These are phyloP conservation scores for Babyrousa celebensis DNA, from an alignment of 2,797 vertebrate species.

Conservation along the genomic window DNA sequence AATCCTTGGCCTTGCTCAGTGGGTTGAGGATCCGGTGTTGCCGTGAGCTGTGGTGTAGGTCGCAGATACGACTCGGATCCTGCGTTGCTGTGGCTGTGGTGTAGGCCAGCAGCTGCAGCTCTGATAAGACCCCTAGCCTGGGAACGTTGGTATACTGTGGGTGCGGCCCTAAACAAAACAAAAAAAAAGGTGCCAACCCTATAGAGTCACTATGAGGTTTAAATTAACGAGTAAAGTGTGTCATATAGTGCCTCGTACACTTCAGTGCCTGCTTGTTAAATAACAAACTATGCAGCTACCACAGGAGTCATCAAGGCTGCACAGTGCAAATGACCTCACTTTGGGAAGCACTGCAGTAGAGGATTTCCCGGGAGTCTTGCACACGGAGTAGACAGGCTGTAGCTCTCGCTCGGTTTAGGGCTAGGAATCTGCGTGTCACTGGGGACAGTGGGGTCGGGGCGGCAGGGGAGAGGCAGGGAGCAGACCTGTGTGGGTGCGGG, in stretches of 20 bases:
- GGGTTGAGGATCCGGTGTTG: too few species aligned
- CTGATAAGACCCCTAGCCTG: too few species aligned
- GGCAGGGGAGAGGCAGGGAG: not conserved
- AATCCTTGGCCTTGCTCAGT: too few species aligned
- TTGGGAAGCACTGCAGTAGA: not conserved
- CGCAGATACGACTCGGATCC: too few species aligned
- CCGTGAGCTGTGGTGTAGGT: too few species aligned
- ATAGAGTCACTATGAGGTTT: not conserved
- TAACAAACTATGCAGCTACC: not conserved
- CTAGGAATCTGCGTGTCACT: not conserved
- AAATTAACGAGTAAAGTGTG: not conserved
- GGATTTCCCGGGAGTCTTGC: not conserved
- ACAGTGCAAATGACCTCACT: not conserved
- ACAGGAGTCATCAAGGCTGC: not conserved
- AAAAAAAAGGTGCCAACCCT: not conserved
- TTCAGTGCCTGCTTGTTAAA: not conserved
- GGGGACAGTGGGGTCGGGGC: not conserved
- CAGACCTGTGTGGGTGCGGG: conserved; percentile 98
- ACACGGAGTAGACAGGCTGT: not conserved
- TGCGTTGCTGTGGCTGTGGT: too few species aligned
- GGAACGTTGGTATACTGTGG: too few species aligned
- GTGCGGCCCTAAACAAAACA: too few species aligned
- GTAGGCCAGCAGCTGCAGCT: too few species aligned
- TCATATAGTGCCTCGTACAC: not conserved
- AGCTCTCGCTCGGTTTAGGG: not conserved